Conservation (phyloP, 2,888 invertebrate species). For the Eudasyphora cyanicolor region DNA sequence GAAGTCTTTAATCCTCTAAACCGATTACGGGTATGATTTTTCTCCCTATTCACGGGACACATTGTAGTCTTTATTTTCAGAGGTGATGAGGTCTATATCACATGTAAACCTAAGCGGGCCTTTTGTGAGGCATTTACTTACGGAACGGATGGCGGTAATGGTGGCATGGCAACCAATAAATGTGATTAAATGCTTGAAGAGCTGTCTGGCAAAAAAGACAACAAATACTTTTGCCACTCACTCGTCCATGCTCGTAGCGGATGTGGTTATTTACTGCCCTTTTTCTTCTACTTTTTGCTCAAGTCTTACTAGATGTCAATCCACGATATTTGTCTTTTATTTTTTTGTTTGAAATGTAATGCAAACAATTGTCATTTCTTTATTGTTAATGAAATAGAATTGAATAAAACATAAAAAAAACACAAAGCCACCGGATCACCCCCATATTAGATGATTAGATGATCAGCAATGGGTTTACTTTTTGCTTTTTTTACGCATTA, state of each 20-base stretch:
- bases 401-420: conserved; percentile 31
- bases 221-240: not conserved
- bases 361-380: conserved; percentile 46
- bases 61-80: no score
- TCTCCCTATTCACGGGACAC: no score
- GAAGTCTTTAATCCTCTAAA: no score
- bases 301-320: conserved; percentile 12
- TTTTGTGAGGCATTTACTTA: no score
- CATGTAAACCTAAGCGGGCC: not conserved
- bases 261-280: conserved; percentile 28
- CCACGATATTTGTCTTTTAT: not conserved
- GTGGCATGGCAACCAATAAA: conserved; percentile 14
- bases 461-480: not conserved
- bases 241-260: not conserved
- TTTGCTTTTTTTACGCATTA: not conserved
- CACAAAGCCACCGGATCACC: not conserved
- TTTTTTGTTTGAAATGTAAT: conserved; percentile 16
- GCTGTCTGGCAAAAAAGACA: conserved; percentile 4
- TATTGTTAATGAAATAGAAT: conserved; percentile 53
- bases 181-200: conserved; percentile 18
- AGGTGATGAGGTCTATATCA: no score
- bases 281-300: no score
- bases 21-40: not conserved
- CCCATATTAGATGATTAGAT: no score
- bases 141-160: not conserved